Percentiles rank a stretch among this genome's conserved stretches.
These are phyloP conservation scores for Sitta europaea DNA, from an alignment of 2,113 vertebrate genomes.

Conservation along the genomic window DNA sequence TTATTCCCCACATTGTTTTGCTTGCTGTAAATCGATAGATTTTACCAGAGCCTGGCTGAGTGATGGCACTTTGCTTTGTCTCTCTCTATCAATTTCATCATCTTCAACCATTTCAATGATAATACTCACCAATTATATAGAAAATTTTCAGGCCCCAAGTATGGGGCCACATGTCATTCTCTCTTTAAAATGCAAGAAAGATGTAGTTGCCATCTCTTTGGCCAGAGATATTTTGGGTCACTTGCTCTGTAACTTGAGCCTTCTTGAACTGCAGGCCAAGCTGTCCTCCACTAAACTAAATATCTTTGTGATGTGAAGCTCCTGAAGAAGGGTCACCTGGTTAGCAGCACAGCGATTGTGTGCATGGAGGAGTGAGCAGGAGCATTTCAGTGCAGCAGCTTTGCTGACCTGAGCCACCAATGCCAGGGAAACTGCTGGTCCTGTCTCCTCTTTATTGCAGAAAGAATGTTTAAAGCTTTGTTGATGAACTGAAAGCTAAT, in stretches of 20 bases:
- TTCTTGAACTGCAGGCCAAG: neutral
- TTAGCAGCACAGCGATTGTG: rapidly evolving
- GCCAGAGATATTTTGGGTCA: neutral
- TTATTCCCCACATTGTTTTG: neutral
- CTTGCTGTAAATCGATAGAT: neutral
- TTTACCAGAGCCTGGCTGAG: neutral
- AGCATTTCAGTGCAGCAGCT: neutral
- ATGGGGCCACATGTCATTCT: rapidly evolving
- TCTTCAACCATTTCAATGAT: neutral
- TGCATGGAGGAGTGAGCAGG: neutral
- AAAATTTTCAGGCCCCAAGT: neutral
- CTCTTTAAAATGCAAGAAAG: neutral
- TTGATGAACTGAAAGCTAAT: neutral
- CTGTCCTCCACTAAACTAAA: neutral
- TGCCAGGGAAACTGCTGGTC: neutral
- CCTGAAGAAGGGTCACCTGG: neutral
- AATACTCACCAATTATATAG: neutral
- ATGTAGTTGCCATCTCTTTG: neutral
- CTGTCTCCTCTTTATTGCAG: neutral
- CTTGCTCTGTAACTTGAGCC: neutral
- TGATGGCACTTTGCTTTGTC: neutral
- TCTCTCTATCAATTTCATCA: neutral
- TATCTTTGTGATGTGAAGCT: neutral
- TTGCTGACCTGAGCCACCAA: neutral
- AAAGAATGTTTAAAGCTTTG: neutral